Evolutionary conservation across 2,888 invertebrate species (phyloP), one percentile per base, ranked within the genome.

Genomic region (Pachydiplax longipennis): DNA sequence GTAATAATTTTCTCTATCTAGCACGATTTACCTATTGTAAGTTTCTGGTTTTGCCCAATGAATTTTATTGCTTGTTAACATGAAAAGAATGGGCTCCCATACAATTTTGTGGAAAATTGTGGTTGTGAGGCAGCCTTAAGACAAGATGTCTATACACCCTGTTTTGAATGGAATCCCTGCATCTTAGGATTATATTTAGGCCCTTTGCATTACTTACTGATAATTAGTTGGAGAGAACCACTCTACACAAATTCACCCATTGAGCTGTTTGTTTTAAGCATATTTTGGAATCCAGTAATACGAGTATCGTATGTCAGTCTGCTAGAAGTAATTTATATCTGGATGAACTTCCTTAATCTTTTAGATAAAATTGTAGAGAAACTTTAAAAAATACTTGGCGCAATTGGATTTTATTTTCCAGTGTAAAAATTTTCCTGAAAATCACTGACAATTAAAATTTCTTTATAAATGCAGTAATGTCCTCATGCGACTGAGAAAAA

Each of bases 141-240:
- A 40, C 53, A 83, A 37, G 13, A 73, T 65, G 65, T 65, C 25
- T 25, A 35, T 58, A 87, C 35, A 37, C 35, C 61, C 61, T 61
- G 40, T 87, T 83, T 53, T 87, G 87, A 61, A 87, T 87, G 87
- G 61, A 61, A 87, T 87, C 31, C 87, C 87, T 87, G 87, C 87
- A 87, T 87, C 87, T 87, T 87, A 87, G 87, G 87, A 37, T 87
- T 65, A 37, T 22, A 61, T 31, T 35, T 87, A 25, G 73, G 31
- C 65, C 83, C 58, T 87, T 87, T 87, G 61, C n/a, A 31, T 73
- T 73, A 53, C 53, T 15, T 53, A 73, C 31, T 73, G 73, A 73
- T 61, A 37, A 61, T 87, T 87, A 87, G 87, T 87, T 61, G n/a
- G n/a, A 87, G 65, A 61, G 61, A 83, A 31, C 35, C 53, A 83